A percentile compares a stretch with the other conserved stretches of the same genome.
Evolutionary conservation across 1,140 invertebrate genomes (phyloP).

Genomic region (Heliconius hermathena): DNA sequence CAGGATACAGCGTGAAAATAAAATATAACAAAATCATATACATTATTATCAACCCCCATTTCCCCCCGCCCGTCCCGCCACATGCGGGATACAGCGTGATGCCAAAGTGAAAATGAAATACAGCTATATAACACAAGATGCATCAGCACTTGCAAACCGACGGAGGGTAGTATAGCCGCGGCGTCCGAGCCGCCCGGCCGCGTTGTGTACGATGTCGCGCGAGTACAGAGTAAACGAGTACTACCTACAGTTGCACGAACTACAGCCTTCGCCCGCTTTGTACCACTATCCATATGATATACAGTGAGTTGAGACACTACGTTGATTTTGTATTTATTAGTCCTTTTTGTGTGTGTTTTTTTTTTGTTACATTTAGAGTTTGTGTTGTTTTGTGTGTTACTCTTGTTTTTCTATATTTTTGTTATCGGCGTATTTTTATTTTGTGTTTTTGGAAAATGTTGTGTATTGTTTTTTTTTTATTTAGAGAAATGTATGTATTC

Average conservation of each 20-base stretch:
- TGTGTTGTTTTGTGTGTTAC: neutral
- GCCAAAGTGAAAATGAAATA: too few species aligned
- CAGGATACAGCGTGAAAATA: too few species aligned
- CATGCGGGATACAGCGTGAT: too few species aligned
- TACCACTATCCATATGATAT: constrained; percentile 55
- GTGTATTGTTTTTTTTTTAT: too few species aligned
- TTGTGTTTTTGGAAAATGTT: too few species aligned
- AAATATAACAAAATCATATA: too few species aligned
- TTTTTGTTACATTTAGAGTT: neutral
- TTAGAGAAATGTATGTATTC: too few species aligned
- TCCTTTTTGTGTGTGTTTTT: neutral
- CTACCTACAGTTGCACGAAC: constrained; percentile 57
- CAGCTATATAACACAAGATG: too few species aligned
- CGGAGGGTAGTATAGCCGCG: constrained; percentile 12
- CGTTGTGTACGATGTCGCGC: constrained; percentile 49
- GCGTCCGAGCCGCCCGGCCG: constrained; percentile 28
- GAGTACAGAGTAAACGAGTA: constrained; percentile 59
- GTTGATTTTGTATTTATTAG: neutral
- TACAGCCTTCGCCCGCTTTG: constrained; percentile 49
- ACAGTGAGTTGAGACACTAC: constrained; percentile 51
- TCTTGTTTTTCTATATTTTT: neutral
- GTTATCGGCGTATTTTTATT: too few species aligned
- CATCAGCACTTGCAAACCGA: neutral
- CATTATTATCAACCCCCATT: too few species aligned
- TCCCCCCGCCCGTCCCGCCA: too few species aligned